Evolutionary conservation across 2,888 invertebrate genomes (phyloP).

Genomic region (Lycia hirtaria): DNA sequence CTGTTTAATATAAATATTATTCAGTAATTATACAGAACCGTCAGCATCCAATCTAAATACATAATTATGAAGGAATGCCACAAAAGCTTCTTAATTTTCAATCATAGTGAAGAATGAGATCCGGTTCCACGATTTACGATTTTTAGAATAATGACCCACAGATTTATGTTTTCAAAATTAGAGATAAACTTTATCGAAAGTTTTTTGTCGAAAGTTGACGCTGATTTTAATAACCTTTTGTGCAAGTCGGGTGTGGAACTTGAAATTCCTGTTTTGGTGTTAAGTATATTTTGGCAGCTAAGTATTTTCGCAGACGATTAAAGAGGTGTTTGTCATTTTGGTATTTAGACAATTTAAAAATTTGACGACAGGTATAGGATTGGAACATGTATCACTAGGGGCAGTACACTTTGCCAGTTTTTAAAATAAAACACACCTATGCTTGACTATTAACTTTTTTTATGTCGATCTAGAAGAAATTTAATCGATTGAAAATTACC

Average conservation of each 20-base stretch:
- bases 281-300: background rate
- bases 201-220: slow-evolving; percentile 27
- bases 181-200: slow-evolving; percentile 20
- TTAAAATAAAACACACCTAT: too few relatives aligned
- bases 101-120: slow-evolving; percentile 33
- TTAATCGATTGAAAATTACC: too few relatives aligned
- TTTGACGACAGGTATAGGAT: too few relatives aligned
- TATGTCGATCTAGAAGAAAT: too few relatives aligned
- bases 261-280: slow-evolving; percentile 20
- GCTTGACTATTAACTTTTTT: too few relatives aligned
- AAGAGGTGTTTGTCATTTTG: background rate
- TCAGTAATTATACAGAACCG: slow-evolving; percentile 8
- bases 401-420: too few relatives aligned
- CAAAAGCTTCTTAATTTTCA: slow-evolving; percentile 33
- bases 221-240: slow-evolving; percentile 17
- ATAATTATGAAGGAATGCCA: slow-evolving; percentile 31
- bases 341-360: too few relatives aligned
- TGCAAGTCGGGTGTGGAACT: slow-evolving; percentile 17
- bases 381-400: too few relatives aligned
- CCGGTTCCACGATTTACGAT: slow-evolving; percentile 35
- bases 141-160: slow-evolving; percentile 20
- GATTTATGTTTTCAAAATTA: slow-evolving; percentile 19
- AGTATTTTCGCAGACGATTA: background rate
- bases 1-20: too few relatives aligned
- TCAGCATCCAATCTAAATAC: background rate